phyloP scores from a whole-genome alignment of 2,797 vertebrate genomes.

The Etheostoma nigrum region DNA sequence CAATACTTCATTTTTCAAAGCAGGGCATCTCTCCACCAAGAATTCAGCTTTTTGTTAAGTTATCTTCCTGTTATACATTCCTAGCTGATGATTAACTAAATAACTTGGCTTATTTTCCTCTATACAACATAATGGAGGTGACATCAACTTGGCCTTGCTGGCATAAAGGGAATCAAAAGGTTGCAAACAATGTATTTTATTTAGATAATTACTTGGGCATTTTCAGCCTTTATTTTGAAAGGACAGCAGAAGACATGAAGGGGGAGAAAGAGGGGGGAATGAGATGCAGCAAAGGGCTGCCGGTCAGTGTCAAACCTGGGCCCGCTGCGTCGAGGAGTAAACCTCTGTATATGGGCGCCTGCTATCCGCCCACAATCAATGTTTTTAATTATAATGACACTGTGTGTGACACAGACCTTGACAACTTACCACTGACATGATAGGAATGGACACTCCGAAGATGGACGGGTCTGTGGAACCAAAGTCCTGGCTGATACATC shows the following conservation, averaged over 20 bases:
- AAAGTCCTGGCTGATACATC: slow-evolving; percentile 87
- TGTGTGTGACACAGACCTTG: neutral
- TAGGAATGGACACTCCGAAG: slow-evolving; percentile 91
- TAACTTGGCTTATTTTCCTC: neutral
- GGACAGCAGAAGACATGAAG: no score
- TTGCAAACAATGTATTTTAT: neutral
- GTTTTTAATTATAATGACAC: slow-evolving; percentile 4
- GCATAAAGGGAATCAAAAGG: neutral
- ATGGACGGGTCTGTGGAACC: slow-evolving; percentile 90
- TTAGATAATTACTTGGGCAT: no score
- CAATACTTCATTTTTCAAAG: neutral
- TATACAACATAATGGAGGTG: slow-evolving; percentile 23
- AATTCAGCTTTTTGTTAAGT: neutral
- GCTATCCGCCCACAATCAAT: neutral
- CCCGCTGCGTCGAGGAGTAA: no score
- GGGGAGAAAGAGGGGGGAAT: no score
- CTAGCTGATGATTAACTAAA: neutral
- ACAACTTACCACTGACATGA: slow-evolving; percentile 93
- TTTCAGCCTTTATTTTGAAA: no score
- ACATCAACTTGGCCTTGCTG: neutral
- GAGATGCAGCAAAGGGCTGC: no score
- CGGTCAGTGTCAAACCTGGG: no score
- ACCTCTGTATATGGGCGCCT: no score
- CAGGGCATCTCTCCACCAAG: no score
- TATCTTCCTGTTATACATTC: neutral